Base-by-base conservation (phyloP, 1,140 invertebrate species). In the Tenebrio molitor region DNA sequence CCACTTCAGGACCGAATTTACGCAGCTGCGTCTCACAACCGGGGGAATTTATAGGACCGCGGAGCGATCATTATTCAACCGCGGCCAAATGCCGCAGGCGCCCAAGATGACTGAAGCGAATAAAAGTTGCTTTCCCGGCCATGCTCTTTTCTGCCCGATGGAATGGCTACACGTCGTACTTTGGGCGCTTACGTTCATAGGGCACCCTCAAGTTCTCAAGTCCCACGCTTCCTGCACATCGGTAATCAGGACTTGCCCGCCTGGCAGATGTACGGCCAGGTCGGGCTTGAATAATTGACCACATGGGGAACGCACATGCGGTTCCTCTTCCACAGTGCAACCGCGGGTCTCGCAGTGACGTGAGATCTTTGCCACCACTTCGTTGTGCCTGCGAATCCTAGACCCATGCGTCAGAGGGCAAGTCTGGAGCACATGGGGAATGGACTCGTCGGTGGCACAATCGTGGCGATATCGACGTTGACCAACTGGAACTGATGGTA, bases 261-360 rank as follows among this genome's bases (percentile, higher is more conserved):
- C 4, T 4, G 29, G 4, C 10, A 33, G 4, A 10, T 33, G 29
- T 5, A 33, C 10, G 4, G 23, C 46, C 5, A 53, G 12, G 17
- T 53, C 46, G 2, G 46, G 46, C 16, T 53, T 53, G 17, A 16
- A 53, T 5, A 53, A n/a, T n/a, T 16, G 1, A n/a, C 46, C 46
- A 19, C 19, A 12, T 10, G 5, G 2, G 1, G 15, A 17, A 0
- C 46, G 2, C 2, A 53, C 46, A 5, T 19, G 12, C 0, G 46
- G 46, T 17, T 53, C 46, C 46, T 5, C 2, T 25, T 63, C 29
- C 3, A 1, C 19, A 12, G 1, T 19, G 0, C 12, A 16, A n/a
- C 19, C 19, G 5, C 19, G 2, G 0, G 10, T 14, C 7, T 19
- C 5, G 17, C 46, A 53, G n/a, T 53, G 46, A 17, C 16, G 2